phyloP scores from a whole-genome alignment of 2,113 vertebrate genomes.

The Antigone vipio region DNA sequence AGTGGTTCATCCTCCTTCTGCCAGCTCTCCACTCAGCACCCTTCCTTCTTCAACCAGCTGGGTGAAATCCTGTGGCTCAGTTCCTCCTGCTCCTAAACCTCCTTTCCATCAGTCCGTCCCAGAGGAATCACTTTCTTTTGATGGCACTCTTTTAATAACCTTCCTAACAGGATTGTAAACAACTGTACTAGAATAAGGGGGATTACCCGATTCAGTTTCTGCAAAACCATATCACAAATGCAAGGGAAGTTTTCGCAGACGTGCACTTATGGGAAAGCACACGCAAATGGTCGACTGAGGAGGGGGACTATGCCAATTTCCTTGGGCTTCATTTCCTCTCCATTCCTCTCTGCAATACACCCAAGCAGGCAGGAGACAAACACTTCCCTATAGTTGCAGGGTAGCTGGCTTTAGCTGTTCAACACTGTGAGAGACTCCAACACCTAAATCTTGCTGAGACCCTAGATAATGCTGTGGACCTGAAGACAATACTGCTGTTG shows the following conservation, averaged over 20 bases:
- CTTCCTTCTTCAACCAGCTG: not conserved
- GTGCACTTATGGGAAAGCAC: not conserved
- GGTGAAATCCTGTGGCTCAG: not conserved
- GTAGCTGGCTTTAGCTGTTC: not conserved
- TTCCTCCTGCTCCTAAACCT: not conserved
- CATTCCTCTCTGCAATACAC: not conserved
- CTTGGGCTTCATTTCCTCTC: not conserved
- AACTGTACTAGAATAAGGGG: not conserved
- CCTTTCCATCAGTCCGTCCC: not conserved
- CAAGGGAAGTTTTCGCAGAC: not conserved
- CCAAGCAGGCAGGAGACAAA: not conserved
- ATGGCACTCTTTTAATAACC: not conserved
- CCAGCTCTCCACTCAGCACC: not conserved
- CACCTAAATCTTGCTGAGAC: not conserved
- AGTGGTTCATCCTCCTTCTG: not conserved
- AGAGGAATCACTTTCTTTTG: not conserved
- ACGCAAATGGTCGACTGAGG: not conserved
- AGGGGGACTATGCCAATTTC: not conserved
- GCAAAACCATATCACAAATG: not conserved
- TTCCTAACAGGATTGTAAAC: not conserved
- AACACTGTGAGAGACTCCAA: not conserved
- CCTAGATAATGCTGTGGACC: not conserved
- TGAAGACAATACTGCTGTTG: not conserved
- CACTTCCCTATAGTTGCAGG: not conserved
- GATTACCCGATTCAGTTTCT: not conserved